These are phyloP conservation scores for Notospermus geniculatus DNA, from an alignment of 1,140 invertebrate species.

Conservation along the genomic window DNA sequence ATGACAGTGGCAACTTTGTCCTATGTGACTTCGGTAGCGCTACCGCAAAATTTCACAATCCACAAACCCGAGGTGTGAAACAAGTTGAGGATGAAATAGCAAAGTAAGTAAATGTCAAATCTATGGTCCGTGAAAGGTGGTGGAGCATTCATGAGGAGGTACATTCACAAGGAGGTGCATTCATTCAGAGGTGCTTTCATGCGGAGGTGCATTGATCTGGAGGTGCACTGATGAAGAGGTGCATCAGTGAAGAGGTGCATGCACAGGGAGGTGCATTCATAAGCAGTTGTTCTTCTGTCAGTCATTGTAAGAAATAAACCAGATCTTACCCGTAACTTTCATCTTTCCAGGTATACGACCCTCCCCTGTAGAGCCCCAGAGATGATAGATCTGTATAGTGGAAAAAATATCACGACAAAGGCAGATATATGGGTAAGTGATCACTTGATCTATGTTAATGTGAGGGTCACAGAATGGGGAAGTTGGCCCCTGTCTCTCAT, in stretches of 20 bases:
- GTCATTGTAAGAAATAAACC: too few species aligned
- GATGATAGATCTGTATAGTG: slow-evolving; percentile 92
- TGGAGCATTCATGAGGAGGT: not conserved
- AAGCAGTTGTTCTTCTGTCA: too few species aligned
- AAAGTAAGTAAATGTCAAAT: slow-evolving; percentile 58
- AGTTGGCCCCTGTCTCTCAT: too few species aligned
- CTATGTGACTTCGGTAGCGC: slow-evolving; percentile 89
- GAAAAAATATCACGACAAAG: slow-evolving; percentile 85
- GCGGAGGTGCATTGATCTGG: too few species aligned
- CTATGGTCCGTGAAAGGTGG: not conserved
- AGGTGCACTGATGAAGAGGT: too few species aligned
- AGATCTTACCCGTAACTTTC: too few species aligned
- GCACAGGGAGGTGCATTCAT: too few species aligned
- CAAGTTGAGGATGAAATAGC: slow-evolving; percentile 88
- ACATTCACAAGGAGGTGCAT: too few species aligned
- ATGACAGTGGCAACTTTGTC: slow-evolving; percentile 75
- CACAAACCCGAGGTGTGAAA: slow-evolving; percentile 69
- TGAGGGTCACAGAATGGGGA: too few species aligned
- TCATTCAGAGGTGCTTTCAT: too few species aligned
- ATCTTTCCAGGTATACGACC: slow-evolving; percentile 73
- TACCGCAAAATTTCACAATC: slow-evolving; percentile 72
- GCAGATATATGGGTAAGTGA: slow-evolving; percentile 82
- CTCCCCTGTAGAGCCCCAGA: slow-evolving; percentile 90
- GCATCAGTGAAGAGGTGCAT: too few species aligned
- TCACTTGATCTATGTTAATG: too few species aligned